These are phyloP conservation scores for Leptothorax acervorum DNA, from an alignment of 2,888 invertebrate species.

Conservation along the genomic window DNA sequence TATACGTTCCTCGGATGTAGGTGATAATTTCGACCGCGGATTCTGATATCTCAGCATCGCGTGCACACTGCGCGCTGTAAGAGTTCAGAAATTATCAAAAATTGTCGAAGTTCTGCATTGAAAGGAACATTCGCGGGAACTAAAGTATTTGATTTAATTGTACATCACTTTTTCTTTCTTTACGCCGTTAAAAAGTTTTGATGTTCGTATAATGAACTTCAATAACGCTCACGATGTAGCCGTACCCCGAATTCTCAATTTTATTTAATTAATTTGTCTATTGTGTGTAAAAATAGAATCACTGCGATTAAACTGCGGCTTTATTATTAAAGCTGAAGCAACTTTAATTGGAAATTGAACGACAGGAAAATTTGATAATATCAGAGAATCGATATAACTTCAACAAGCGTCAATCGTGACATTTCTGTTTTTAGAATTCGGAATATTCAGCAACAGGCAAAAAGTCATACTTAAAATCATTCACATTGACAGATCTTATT, in stretches of 20 bases:
- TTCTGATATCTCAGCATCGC: conserved; percentile 15
- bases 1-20: conserved; percentile 25
- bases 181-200: background rate
- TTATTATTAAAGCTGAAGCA: background rate
- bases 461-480: background rate
- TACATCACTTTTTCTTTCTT: background rate
- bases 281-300: conserved; percentile 9
- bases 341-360: background rate
- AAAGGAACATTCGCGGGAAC: background rate
- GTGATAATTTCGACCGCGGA: conserved; percentile 30
- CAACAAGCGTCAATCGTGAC: background rate
- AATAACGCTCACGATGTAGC: background rate
- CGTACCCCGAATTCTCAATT: background rate
- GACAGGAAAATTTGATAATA: background rate
- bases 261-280: background rate
- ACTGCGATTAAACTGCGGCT: background rate
- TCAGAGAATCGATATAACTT: background rate
- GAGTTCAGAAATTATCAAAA: background rate
- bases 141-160: conserved; percentile 13
- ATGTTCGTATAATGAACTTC: background rate
- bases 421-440: conserved; percentile 4
- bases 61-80: no score
- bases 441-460: background rate
- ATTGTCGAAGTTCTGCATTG: no score
- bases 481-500: background rate